Conservation (phyloP, 2,113 vertebrate species). For the Aviceda subcristata region DNA sequence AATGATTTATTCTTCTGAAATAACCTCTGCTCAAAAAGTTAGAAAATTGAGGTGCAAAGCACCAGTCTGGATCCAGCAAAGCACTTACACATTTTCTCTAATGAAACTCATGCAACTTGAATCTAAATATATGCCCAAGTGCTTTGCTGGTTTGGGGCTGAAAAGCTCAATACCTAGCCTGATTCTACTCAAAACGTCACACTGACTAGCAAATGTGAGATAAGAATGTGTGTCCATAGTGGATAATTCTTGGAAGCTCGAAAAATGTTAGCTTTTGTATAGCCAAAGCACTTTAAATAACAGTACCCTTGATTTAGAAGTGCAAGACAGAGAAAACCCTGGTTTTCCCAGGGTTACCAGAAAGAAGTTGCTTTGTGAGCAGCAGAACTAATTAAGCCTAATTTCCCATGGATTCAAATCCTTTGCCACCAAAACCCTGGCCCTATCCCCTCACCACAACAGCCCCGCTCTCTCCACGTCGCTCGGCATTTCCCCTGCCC, state of each 20-base stretch:
- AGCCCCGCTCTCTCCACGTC: neutral
- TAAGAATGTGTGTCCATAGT: neutral
- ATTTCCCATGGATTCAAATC: neutral
- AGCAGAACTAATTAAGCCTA: conserved; percentile 14
- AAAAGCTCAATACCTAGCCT: neutral
- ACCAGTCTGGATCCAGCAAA: neutral
- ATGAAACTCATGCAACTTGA: neutral
- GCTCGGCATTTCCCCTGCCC: neutral
- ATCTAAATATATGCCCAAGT: neutral
- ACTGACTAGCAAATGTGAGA: neutral
- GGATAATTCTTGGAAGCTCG: neutral
- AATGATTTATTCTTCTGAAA: neutral
- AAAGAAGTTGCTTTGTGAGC: neutral
- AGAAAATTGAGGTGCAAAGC: neutral
- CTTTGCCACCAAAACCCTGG: neutral
- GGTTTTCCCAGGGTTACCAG: neutral
- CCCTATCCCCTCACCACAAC: neutral
- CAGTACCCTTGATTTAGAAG: neutral
- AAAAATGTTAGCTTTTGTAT: neutral
- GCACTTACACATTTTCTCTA: neutral
- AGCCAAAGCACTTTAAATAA: neutral
- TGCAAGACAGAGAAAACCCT: neutral
- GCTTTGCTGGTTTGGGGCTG: neutral
- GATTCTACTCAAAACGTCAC: neutral
- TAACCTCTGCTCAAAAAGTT: neutral